Evolutionary conservation across 2,888 invertebrate species (phyloP).

Genomic region (Ennomos erosarius): DNA sequence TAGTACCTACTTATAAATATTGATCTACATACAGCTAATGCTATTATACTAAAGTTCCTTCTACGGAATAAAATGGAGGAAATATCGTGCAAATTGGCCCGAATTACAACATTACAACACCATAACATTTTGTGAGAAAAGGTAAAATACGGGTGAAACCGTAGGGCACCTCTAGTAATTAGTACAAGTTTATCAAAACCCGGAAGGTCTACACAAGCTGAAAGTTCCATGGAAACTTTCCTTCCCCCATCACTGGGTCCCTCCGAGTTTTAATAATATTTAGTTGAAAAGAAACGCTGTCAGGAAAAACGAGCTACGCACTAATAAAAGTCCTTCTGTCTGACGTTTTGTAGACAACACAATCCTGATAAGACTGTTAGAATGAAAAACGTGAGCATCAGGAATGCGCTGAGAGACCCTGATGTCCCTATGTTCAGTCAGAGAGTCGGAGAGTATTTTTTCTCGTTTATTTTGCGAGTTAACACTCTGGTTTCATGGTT

Average conservation of each 20-base stretch:
- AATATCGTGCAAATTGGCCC: too few relatives aligned
- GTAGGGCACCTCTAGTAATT: too few relatives aligned
- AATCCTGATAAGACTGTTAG: slow-evolving; percentile 28
- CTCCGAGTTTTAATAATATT: slow-evolving; percentile 28
- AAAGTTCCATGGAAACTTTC: slow-evolving; percentile 4
- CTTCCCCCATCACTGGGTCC: neutral
- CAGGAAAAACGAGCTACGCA: slow-evolving; percentile 9
- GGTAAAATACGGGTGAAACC: too few relatives aligned
- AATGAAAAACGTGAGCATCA: slow-evolving; percentile 25
- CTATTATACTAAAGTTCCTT: too few relatives aligned
- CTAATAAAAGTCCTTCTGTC: slow-evolving; percentile 26
- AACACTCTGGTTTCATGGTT: slow-evolving; percentile 12
- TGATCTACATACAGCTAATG: too few relatives aligned
- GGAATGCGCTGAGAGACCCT: slow-evolving; percentile 12
- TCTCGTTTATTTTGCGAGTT: slow-evolving; percentile 15
- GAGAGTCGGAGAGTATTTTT: slow-evolving; percentile 6
- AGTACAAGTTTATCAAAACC: too few relatives aligned
- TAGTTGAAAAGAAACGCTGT: slow-evolving; percentile 24
- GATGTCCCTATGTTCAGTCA: slow-evolving; percentile 2
- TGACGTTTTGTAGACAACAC: slow-evolving; percentile 27
- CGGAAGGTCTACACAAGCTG: neutral
- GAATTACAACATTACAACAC: too few relatives aligned
- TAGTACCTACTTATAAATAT: too few relatives aligned
- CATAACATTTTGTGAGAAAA: too few relatives aligned
- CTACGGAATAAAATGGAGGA: too few relatives aligned